Evolutionary conservation across 2,888 invertebrate species (phyloP).

Genomic region (Drosophila mettleri): DNA sequence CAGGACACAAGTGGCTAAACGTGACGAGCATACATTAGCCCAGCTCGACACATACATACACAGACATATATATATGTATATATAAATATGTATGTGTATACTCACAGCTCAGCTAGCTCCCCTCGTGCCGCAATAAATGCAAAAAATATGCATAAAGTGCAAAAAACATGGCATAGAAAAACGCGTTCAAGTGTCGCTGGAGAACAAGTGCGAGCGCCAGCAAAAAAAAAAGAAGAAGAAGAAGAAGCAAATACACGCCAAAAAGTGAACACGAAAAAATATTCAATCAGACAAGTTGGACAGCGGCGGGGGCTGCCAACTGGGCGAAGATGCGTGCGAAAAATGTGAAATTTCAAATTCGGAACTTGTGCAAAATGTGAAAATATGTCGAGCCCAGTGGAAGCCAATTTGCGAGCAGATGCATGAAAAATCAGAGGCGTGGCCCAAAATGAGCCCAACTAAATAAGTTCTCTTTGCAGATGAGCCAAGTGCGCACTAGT

Average conservation of each 20-base stretch:
- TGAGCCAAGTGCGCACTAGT: neutral
- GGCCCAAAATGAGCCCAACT: neutral
- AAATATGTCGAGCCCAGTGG: constrained; percentile 35
- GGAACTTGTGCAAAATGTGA: constrained; percentile 37
- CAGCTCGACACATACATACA: constrained; percentile 2
- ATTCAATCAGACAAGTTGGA: constrained; percentile 69
- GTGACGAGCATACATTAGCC: constrained; percentile 78
- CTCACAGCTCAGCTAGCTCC: neutral
- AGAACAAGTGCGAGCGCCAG: constrained; percentile 56
- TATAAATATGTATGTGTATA: neutral
- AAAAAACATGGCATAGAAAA: constrained; percentile 56
- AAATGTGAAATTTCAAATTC: constrained; percentile 22
- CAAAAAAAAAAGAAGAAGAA: constrained; percentile 37
- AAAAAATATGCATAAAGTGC: constrained; percentile 72
- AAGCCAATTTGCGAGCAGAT: constrained; percentile 22
- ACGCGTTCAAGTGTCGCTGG: constrained; percentile 44
- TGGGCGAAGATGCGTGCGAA: constrained; percentile 33
- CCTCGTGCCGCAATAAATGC: constrained; percentile 66
- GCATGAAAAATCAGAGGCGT: constrained; percentile 13
- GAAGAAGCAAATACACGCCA: too few relatives aligned
- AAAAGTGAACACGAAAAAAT: constrained; percentile 54
- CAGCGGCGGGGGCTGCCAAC: constrained; percentile 1
- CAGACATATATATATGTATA: neutral
- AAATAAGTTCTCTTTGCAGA: neutral
- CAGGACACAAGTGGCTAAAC: constrained; percentile 79